Base-by-base conservation (phyloP, 1,140 invertebrate species). In the Aphaenogaster floridana region DNA sequence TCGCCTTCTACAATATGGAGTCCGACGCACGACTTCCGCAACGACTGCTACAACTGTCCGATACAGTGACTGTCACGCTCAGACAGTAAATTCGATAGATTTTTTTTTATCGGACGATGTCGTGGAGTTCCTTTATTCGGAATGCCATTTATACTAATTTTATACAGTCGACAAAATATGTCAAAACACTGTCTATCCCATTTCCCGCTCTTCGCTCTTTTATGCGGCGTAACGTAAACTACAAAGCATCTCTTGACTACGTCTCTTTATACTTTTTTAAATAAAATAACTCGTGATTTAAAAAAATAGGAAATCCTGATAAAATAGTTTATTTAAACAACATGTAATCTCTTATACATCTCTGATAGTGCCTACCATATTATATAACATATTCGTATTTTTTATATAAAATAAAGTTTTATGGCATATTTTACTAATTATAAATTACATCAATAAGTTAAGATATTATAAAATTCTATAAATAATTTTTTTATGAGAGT, bases 11-110 rank as follows among this genome's bases (percentile, higher is more conserved):
- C 86, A 86, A 81, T 86, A 68, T 69, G 39, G 54, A 84, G 42
- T 61, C 28, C 80, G 54, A 74, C 54, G 69, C 80, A 86, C 83
- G 74, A 86, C 61, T 69, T 83, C 57, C 78, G 69, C 86, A 84
- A 63, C 80, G 80, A 74, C 69, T 64, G 74, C 54, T 63, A 52
- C 79, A 86, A 85, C 86, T 88, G 86, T 88, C 81, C 81, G 61
- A 48, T 76, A 68, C 86, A 85, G 86, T 86, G 59, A 76, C 81
- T 85, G 86, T 88, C 86, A 88, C 71, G 72, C 57, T 86, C 81
- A 77, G 81, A 85, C 86, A 39, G 57, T 83, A 83, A 71, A 86
- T 83, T 80, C 66, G 71, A 78, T 81, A 45, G 69, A 63, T 9
- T 71, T 71, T 86, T 66, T 81, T 81, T 83, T 71, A 72, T 86